phyloP scores from a whole-genome alignment of 2,797 vertebrate species.

The Urocyon cinereoargenteus region DNA sequence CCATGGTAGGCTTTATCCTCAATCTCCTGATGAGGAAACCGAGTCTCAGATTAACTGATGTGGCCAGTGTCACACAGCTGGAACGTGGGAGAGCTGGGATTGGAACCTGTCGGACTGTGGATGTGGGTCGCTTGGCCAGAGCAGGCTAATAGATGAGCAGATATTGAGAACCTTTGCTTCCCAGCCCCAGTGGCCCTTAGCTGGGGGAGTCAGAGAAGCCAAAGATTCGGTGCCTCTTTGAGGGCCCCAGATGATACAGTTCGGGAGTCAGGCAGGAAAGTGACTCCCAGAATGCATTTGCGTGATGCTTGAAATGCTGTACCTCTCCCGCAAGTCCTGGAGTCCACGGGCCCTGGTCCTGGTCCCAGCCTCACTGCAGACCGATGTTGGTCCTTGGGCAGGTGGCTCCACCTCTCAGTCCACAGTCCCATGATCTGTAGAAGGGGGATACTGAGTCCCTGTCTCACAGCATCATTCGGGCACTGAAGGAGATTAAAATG shows the following conservation, averaged over 20 bases:
- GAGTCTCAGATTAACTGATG: neutral
- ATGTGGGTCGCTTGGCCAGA: neutral
- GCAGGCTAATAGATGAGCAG: neutral
- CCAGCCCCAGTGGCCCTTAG: neutral
- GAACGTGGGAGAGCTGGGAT: fast-evolving
- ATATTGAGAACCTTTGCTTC: neutral
- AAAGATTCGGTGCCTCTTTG: neutral
- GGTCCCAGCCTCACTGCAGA: neutral
- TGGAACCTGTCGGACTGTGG: neutral
- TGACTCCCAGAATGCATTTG: neutral
- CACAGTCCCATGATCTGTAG: neutral
- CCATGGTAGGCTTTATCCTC: neutral
- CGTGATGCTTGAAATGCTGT: neutral
- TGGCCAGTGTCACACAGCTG: neutral
- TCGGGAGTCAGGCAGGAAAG: neutral
- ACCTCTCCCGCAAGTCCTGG: neutral
- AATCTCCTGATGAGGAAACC: neutral
- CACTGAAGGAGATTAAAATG: neutral
- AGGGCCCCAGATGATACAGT: neutral
- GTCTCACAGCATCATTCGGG: fast-evolving
- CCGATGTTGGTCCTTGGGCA: neutral
- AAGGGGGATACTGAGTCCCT: neutral
- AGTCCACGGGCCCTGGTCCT: neutral
- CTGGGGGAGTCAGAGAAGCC: neutral
- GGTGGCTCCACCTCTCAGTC: neutral